These are phyloP conservation scores for Drosophila lowei DNA, from an alignment of 1,140 invertebrate genomes.

Conservation along the genomic window DNA sequence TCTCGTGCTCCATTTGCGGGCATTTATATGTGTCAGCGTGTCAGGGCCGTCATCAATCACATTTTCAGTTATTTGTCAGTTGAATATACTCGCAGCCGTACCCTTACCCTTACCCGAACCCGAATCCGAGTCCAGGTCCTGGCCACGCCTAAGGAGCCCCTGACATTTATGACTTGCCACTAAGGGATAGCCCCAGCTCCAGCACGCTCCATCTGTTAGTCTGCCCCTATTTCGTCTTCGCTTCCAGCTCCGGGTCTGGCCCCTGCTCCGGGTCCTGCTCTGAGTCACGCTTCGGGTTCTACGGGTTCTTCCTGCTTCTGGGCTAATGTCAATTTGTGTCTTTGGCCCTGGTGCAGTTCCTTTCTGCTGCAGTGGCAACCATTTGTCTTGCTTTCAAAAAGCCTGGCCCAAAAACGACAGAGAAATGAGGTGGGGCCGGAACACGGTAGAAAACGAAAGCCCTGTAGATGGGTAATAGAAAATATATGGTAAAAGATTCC, in stretches of 20 bases:
- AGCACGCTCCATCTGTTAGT: slow-evolving; percentile 15
- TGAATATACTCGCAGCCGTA: slow-evolving; percentile 24
- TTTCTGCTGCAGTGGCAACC: slow-evolving; percentile 12
- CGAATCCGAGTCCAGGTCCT: slow-evolving; percentile 7
- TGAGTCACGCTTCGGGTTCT: too few species aligned
- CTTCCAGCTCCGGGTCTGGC: too few species aligned
- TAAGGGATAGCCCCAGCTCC: slow-evolving; percentile 35
- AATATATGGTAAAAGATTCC: too few species aligned
- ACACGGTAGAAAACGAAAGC: too few species aligned
- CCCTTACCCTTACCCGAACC: not conserved
- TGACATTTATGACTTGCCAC: slow-evolving; percentile 73
- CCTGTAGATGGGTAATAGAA: too few species aligned
- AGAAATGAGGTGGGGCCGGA: too few species aligned
- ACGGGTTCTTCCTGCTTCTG: too few species aligned
- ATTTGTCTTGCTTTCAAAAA: slow-evolving; percentile 59
- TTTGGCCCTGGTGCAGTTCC: too few species aligned
- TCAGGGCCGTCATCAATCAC: slow-evolving; percentile 76
- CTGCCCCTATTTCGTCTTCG: not conserved
- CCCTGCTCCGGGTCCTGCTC: too few species aligned
- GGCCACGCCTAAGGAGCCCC: slow-evolving; percentile 30
- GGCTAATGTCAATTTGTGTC: too few species aligned
- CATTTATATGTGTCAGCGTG: slow-evolving; percentile 79
- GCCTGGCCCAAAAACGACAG: not conserved
- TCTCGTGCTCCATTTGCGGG: slow-evolving; percentile 71
- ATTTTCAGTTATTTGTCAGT: slow-evolving; percentile 78